Conservation (phyloP, 2,888 invertebrate genomes). For the Philaethria dido region DNA sequence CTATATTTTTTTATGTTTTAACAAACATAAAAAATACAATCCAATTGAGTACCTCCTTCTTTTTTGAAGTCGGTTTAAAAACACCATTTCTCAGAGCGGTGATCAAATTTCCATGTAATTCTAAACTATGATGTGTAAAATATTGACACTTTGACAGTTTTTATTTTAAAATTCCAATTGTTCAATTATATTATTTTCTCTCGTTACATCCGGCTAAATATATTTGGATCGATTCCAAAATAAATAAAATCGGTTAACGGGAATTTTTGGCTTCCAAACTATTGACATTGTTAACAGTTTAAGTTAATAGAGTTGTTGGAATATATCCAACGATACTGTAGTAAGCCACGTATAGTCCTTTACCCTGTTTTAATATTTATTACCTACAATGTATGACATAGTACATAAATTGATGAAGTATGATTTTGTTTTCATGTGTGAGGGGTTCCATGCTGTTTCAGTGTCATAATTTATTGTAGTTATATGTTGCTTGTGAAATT, state of each 20-base stretch:
- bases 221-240: conserved; percentile 8
- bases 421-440: too few relatives aligned
- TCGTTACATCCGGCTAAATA: neutral
- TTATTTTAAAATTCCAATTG: neutral
- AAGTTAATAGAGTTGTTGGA: conserved; percentile 33
- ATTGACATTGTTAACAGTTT: conserved; percentile 24
- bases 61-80: too few relatives aligned
- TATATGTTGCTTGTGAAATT: too few relatives aligned
- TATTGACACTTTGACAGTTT: neutral
- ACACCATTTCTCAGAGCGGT: too few relatives aligned
- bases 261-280: conserved; percentile 16
- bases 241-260: neutral
- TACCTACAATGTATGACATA: neutral
- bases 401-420: too few relatives aligned
- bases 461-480: too few relatives aligned
- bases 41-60: too few relatives aligned
- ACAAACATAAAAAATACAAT: too few relatives aligned
- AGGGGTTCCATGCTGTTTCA: too few relatives aligned
- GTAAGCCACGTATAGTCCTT: neutral
- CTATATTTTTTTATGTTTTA: too few relatives aligned
- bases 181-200: neutral
- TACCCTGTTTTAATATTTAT: neutral
- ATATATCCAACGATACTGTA: conserved; percentile 30
- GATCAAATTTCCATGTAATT: neutral
- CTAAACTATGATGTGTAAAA: neutral